Conservation (phyloP, 2,888 invertebrate species). For the Osmoderma eremita region DNA sequence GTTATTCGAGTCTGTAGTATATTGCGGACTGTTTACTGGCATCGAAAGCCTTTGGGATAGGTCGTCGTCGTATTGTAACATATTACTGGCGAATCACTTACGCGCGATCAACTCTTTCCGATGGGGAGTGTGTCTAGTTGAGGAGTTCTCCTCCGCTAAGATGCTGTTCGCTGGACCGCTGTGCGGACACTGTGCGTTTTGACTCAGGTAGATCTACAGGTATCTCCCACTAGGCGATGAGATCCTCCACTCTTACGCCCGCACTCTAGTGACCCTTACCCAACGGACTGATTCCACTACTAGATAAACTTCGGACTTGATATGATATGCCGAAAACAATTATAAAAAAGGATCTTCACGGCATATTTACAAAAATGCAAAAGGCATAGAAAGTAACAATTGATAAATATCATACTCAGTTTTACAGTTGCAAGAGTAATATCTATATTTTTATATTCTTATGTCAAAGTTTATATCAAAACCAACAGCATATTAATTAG, state of each 20-base stretch:
- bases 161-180: conserved; percentile 47
- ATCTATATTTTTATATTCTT: no score
- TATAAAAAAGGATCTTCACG: no score
- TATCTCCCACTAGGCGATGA: conserved; percentile 52
- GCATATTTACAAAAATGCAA: no score
- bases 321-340: conserved; percentile 17
- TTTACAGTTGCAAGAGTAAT: no score
- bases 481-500: no score
- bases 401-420: no score
- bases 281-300: conserved; percentile 45
- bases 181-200: conserved; percentile 49
- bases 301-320: conserved; percentile 44
- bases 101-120: conserved; percentile 26
- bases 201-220: conserved; percentile 50
- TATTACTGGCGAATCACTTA: conserved; percentile 19
- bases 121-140: conserved; percentile 27
- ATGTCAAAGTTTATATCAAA: no score
- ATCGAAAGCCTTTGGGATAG: conserved; percentile 59
- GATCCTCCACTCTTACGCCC: conserved; percentile 45
- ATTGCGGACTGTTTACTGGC: conserved; percentile 51
- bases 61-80: conserved; percentile 58
- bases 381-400: no score
- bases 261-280: conserved; percentile 48
- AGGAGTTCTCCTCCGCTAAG: conserved; percentile 26
- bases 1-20: conserved; percentile 59